A percentile compares a stretch with the other conserved stretches of the same genome.
These are phyloP conservation scores for Drosophila subsilvestris DNA, from an alignment of 2,888 invertebrate genomes.

Conservation along the genomic window DNA sequence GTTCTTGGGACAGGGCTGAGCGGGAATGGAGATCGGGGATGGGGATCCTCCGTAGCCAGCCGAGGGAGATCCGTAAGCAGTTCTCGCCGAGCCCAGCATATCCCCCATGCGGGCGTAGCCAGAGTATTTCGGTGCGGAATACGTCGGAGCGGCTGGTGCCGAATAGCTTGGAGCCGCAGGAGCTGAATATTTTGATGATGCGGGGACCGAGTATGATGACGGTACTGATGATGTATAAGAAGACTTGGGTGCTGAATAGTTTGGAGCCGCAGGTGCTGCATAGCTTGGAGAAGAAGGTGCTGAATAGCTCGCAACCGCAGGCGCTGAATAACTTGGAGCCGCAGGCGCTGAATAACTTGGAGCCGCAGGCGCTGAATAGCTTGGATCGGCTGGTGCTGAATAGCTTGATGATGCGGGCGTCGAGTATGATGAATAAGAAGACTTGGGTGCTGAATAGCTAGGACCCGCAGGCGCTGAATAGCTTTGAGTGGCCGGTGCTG, in stretches of 20 bases:
- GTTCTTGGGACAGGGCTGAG: constrained; percentile 58
- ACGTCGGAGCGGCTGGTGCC: constrained; percentile 14
- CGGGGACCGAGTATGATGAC: neutral
- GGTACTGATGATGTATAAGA: neutral
- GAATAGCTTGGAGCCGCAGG: constrained; percentile 16
- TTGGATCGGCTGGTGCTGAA: constrained; percentile 23
- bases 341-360: constrained; percentile 43
- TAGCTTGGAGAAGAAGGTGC: constrained; percentile 35
- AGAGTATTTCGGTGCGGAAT: constrained; percentile 20
- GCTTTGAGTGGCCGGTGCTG: constrained; percentile 24
- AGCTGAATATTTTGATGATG: constrained; percentile 16
- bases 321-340: constrained; percentile 35
- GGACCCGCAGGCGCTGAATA: constrained; percentile 27
- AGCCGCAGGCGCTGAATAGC: constrained; percentile 32
- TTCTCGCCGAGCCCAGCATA: constrained; percentile 41
- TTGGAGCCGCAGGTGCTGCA: constrained; percentile 16
- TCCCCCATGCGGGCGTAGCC: constrained; percentile 56
- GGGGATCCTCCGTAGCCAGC: constrained; percentile 31
- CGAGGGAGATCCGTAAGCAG: constrained; percentile 36
- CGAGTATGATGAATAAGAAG: no score
- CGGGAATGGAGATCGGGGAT: constrained; percentile 29
- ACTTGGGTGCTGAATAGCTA: constrained; percentile 31
- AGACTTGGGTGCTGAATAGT: constrained; percentile 22
- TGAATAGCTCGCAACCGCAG: constrained; percentile 20
- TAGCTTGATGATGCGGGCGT: no score